Evolutionary conservation across 2,888 invertebrate species (phyloP), one percentile per base, ranked within the genome.

Genomic region (Villa cingulata): DNA sequence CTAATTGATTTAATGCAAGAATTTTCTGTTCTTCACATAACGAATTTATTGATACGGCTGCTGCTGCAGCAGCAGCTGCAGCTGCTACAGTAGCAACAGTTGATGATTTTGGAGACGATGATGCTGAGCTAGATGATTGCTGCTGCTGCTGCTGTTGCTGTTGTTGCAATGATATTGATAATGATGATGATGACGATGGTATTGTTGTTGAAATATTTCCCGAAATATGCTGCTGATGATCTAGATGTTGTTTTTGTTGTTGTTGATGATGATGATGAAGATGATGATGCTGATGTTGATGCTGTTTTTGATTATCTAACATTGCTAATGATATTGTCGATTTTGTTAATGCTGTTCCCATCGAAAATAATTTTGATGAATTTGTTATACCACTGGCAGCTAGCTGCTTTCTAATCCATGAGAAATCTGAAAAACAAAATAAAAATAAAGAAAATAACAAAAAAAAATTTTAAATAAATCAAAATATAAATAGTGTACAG

Each of bases 1-100:
- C 66, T 55, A 67, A 48, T 49, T 68, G 67, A 41, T 64, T 62
- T 9, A 67, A 50, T 1, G 68, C 67, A 46, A 66, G 63, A 43
- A 66, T 44, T 23, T 23, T 23, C 15, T 66, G 64, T 23, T 58
- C 38, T 18, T 37, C 45, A 5, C 41, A 38, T 15, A 32, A 2
- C 7, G 29, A 32, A 19, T 34, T 42, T 16, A 27, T 15, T 27
- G 27, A 14, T 10, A 19, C 32, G 12, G n/a, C n/a, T 9, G 16
- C 10, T 15, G 23, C n/a, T 37, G 19, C 34, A 10, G 34, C 46
- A 37, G 43, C 49, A n/a, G 43, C 37, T 34, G 41, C 27, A 6
- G 45, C 36, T 27, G 37, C 46, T 17, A 48, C 18, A 4, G 51
- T 44, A 3, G 46, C 42, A 43, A 46, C 46, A 14, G 46, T 7